Evolutionary conservation across 2,797 vertebrate genomes (phyloP).

Genomic region (Potorous gilbertii): DNA sequence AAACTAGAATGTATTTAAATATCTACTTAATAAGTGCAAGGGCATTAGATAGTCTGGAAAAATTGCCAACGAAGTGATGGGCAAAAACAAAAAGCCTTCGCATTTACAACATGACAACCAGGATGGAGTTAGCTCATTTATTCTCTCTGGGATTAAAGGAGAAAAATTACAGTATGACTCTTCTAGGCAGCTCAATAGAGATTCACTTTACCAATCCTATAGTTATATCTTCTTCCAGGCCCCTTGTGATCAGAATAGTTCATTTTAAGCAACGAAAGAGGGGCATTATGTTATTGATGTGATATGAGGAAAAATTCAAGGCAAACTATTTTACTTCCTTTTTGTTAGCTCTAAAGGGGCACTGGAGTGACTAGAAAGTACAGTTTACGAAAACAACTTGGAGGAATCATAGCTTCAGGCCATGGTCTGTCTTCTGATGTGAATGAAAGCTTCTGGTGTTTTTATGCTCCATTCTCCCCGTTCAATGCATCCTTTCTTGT

Average conservation of each 20-base stretch:
- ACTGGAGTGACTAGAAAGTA: neutral
- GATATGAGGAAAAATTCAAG: conserved; percentile 30
- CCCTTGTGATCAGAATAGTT: conserved; percentile 52
- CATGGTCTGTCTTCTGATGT: neutral
- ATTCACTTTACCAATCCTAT: conserved; percentile 64
- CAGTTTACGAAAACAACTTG: conserved; percentile 8
- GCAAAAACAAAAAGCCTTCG: neutral
- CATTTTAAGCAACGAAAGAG: conserved; percentile 58
- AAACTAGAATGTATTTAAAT: neutral
- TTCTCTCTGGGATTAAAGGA: conserved; percentile 51
- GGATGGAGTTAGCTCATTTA: conserved; percentile 56
- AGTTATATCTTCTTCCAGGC: conserved; percentile 25
- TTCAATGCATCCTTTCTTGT: conserved; percentile 35
- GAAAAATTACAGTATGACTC: conserved; percentile 56
- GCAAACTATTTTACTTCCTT: neutral
- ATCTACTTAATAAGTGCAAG: neutral
- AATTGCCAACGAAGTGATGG: neutral
- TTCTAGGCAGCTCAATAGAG: conserved; percentile 43
- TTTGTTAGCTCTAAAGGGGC: conserved; percentile 39
- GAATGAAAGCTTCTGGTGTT: conserved; percentile 44
- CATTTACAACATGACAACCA: conserved; percentile 34
- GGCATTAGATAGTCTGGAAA: neutral
- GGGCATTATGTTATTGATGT: conserved; percentile 25
- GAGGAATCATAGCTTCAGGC: conserved; percentile 1
- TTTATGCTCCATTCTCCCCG: conserved; percentile 31